phyloP scores from a whole-genome alignment of 92 coral and sea anemone genomes.

The Desmophyllum pertusum region DNA sequence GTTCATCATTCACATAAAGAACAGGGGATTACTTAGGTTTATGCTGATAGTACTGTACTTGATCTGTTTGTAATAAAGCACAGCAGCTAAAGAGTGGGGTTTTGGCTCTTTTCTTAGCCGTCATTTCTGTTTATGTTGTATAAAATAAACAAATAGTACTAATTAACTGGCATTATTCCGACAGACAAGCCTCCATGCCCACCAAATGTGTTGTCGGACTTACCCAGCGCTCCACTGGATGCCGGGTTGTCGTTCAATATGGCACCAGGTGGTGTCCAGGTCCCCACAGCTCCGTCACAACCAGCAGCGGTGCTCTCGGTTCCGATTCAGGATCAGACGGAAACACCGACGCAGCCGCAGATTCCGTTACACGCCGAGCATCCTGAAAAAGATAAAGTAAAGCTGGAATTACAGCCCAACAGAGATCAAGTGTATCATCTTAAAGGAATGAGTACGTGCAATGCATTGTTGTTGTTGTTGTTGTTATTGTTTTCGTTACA shows the following conservation, averaged over 20 bases:
- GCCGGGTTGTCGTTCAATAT: constrained; percentile 22
- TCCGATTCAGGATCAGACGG: constrained; percentile 27
- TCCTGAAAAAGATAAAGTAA: background rate
- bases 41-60: no score
- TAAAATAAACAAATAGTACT: background rate
- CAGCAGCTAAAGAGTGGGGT: background rate
- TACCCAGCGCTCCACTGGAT: constrained; percentile 16
- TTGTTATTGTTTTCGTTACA: background rate
- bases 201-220: constrained; percentile 2
- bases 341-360: constrained; percentile 17
- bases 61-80: background rate
- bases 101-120: background rate
- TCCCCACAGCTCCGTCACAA: constrained; percentile 37
- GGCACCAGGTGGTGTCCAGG: constrained; percentile 27
- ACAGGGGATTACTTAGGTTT: background rate
- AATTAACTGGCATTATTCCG: background rate
- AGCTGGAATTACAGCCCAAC: constrained; percentile 52
- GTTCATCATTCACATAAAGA: background rate
- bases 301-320: constrained; percentile 30
- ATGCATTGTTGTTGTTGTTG: background rate
- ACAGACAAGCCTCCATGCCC: constrained; percentile 45
- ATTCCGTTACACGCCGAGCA: constrained; percentile 17
- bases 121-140: background rate
- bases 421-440: constrained; percentile 65
- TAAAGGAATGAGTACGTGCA: constrained; percentile 49